Evolutionary conservation across 2,797 vertebrate species (phyloP), one percentile per base, ranked within the genome.

Genomic region (Esox masquinongy): DNA sequence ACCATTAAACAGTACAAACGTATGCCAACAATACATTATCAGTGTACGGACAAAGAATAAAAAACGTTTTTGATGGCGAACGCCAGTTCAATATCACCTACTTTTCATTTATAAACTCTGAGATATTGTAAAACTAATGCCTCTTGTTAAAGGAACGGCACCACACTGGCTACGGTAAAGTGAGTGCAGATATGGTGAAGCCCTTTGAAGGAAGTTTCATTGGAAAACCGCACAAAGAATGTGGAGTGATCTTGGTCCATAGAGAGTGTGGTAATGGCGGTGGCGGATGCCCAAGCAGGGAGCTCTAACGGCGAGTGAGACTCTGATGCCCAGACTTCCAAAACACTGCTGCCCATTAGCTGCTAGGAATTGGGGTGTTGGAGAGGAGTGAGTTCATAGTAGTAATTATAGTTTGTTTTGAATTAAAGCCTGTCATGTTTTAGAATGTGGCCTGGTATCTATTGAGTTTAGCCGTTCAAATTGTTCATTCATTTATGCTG

Each of bases 121-220:
- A 72, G 51, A 31, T 64, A 17, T 64, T 66, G 39, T 74, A 36
- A 74, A 74, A 64, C 59, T 17, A 73, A 64, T 73, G 72, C 16
- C 39, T 64, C 17, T 64, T 26, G 56, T 64, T 19, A 26, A 22
- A 36, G 56, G 6, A 11, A 26, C 8, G 56, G 72, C 36, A 61
- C 39, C 53, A 36, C 22, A n/a, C 22, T 74, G 39, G 72, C 72
- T 24, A 14, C 59, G 17, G 61, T 64, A 19, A 61, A 50, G 29
- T 31, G 31, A n/a, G n/a, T 39, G 36, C 72, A 66, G 72, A 64
- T 74, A 61, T 49, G 39, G 36, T 26, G 34, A 19, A 9, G 16
- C 47, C 56, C 56, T 61, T 73, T 73, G 59, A 66, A 74, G 59
- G 64, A 8, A 26, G 39, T 74, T 74, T 43, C 19, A 24, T 66